Base-by-base conservation (phyloP, 1,140 invertebrate species). In the Laodelphax striatellus region DNA sequence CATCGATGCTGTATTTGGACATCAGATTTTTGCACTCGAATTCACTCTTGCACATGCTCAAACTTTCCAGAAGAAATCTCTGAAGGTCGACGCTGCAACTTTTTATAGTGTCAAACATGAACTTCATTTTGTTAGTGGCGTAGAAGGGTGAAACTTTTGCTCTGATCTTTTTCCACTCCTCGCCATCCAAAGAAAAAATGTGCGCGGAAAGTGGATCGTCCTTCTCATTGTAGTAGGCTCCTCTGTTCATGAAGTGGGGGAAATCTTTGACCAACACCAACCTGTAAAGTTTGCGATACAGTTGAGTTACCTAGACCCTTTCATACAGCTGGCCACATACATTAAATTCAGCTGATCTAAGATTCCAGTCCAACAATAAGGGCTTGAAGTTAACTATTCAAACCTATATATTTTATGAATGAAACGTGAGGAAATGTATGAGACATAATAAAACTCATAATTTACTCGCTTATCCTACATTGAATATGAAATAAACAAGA, bases 71-170 rank as follows among this genome's bases (percentile, higher is more conserved):
- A 1, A 57, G 19, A 17, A 24, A 50, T 8, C 38, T 22, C 19
- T 56, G 10, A 22, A 60, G 19, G 13, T 57, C 55, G 14, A 44
- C 17, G n/a, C 14, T 71, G 61, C 77, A 73, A 5, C 72, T 64
- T 2, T 75, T 71, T 41, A 80, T 75, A 10, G 73, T 73, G 55
- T 73, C 69, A 64, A 77, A 80, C 78, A 80, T 80, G 14, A 68
- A 75, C 63, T 79, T 81, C 64, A 86, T 75, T 69, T 83, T 84
- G 6, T 76, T 77, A 0, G 77, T 77, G 28, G 78, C 82, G 63
- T 85, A 85, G 0, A 78, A 78, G 6, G 80, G 80, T 41, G 78
- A 80, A 28, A 83, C 71, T 60, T 82, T 77, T 8, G 75, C 72
- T 50, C 82, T 70, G 19, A 83, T 70, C 42, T 76, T 68, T 55